Conservation (phyloP, 2,797 vertebrate genomes). For the Acrossocheilus wenchowensis region DNA sequence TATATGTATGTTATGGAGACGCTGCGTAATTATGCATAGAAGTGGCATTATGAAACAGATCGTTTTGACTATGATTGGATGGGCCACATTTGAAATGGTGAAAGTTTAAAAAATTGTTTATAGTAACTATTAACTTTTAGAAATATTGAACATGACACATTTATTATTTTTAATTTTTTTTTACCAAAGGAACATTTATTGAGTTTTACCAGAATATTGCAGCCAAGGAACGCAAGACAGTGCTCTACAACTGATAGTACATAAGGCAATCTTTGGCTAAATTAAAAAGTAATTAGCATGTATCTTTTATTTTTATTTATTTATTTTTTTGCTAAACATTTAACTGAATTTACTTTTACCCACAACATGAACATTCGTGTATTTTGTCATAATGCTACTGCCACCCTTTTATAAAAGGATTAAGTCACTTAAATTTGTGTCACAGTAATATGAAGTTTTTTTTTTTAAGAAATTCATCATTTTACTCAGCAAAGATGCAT, state of each 20-base stretch:
- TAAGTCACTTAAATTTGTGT: not conserved
- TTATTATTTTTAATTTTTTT: too few relatives aligned
- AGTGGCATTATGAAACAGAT: not conserved
- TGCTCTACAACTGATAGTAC: not conserved
- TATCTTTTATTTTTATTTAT: not conserved
- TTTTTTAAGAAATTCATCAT: not conserved
- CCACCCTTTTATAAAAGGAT: not conserved
- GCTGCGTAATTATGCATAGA: not conserved
- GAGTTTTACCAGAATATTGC: not conserved
- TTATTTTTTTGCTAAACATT: not conserved
- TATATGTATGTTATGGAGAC: slow-evolving; percentile 5
- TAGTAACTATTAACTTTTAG: too few relatives aligned
- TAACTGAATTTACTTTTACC: not conserved
- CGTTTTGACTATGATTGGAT: not conserved
- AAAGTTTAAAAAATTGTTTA: not conserved
- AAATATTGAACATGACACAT: too few relatives aligned
- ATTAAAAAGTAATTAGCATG: not conserved
- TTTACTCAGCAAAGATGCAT: not conserved
- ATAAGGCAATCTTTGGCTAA: not conserved
- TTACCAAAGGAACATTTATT: not conserved
- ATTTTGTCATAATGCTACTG: not conserved
- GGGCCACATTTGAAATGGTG: not conserved
- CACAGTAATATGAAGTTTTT: not conserved
- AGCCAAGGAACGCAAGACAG: not conserved
- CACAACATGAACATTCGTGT: not conserved